phyloP scores from a whole-genome alignment of 2,113 vertebrate genomes.

The Cettia cetti region DNA sequence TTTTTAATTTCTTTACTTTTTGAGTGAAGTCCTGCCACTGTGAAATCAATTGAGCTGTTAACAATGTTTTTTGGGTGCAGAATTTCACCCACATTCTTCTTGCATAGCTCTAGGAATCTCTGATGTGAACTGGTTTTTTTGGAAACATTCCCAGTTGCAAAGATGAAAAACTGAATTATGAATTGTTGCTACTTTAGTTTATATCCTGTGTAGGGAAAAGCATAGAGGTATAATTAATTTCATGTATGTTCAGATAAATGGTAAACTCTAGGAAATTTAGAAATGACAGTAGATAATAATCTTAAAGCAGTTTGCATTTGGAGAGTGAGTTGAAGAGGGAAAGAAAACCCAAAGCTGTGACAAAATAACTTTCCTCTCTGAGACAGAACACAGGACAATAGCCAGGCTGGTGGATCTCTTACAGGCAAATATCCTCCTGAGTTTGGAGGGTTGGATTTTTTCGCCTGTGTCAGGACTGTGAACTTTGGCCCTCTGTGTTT shows the following conservation, averaged over 20 bases:
- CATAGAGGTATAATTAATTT: slow-evolving; percentile 17
- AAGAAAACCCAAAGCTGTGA: background rate
- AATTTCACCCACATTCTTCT: background rate
- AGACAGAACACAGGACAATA: background rate
- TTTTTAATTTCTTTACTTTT: background rate
- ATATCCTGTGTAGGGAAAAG: background rate
- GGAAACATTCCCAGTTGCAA: background rate
- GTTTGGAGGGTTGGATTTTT: background rate
- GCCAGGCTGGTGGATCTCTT: background rate
- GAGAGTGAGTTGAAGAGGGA: background rate
- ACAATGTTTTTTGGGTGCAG: background rate
- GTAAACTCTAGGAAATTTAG: background rate
- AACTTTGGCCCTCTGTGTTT: slow-evolving; percentile 44
- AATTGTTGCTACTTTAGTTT: slow-evolving; percentile 25
- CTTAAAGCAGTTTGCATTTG: background rate
- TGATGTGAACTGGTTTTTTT: background rate
- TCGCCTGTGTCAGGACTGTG: background rate
- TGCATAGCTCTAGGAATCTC: background rate
- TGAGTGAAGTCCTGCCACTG: background rate
- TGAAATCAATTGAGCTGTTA: background rate
- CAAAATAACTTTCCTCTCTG: background rate
- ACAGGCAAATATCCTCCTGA: background rate
- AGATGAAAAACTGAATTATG: slow-evolving; percentile 30
- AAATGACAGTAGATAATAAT: background rate
- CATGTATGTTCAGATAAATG: slow-evolving; percentile 4